Base-by-base conservation (phyloP, 1,140 invertebrate species). In the Bombyx mandarina region DNA sequence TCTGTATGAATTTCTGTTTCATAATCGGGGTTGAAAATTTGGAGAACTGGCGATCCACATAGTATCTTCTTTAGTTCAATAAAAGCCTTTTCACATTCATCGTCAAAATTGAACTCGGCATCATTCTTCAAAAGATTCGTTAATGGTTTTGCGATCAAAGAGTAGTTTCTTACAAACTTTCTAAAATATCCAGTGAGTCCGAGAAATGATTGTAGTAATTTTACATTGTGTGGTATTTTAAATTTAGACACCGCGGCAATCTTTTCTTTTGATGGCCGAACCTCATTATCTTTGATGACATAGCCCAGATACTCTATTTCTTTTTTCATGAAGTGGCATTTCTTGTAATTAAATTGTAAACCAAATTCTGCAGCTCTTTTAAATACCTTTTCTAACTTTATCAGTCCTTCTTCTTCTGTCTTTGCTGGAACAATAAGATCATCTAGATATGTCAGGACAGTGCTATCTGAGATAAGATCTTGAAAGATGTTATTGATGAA, bases 1-100 rank as follows among this genome's bases (percentile, higher is more conserved):
- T 82, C 81, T 6, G 75, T 83, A 54, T 86, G 77, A 22, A 83
- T 49, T 55, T 85, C 74, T 1, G 70, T 79, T 1, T 65, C 56
- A 7, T 54, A 54, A 26, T 65, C 52, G 7, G 69, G 71, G 57
- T 82, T 62, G 54, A 69, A 86, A 45, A 87, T 81, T 12, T 52
- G 57, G 9, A 86, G 56, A 7, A 86, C 63, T 9, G 79, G 80
- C 56, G 49, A 57, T 50, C n/a, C 52, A 51, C 50, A 58, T 46
- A 71, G 63, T 43, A 52, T 62, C 7, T 60, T 48, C 42, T 70
- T 75, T 9, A 70, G 53, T 35, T 61, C 47, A 45, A 26, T 8
- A 26, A 22, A 50, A 50, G 49, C 61, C 51, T 52, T 61, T 42
- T 60, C 52, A 9, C 50, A 44, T 12, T 56, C 45, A 5, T 57